Evolutionary conservation across 2,888 invertebrate genomes (phyloP).

Genomic region (Drosophila melanosoma): DNA sequence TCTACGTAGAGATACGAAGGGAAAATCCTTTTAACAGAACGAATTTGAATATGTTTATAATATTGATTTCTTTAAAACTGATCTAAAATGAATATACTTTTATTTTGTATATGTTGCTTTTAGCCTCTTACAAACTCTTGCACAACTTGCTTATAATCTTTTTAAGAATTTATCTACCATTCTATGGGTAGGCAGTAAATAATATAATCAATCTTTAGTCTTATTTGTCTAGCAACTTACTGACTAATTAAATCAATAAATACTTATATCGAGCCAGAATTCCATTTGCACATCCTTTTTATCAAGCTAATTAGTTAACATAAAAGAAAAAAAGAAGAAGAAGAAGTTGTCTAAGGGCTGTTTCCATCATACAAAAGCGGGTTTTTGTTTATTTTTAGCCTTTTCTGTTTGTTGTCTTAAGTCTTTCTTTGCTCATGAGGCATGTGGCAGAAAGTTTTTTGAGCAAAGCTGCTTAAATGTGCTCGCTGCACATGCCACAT

Average conservation of each 20-base stretch:
- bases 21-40: background rate
- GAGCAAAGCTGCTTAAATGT: slow-evolving; percentile 49
- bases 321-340: background rate
- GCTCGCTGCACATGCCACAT: slow-evolving; percentile 33
- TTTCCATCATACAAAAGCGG: background rate
- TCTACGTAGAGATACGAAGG: background rate
- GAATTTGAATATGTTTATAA: background rate
- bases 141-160: too few species aligned
- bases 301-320: slow-evolving; percentile 1
- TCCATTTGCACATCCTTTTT: background rate
- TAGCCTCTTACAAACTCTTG: too few species aligned
- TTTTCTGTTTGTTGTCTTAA: slow-evolving; percentile 35
- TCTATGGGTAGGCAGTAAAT: background rate
- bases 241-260: background rate
- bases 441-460: slow-evolving; percentile 27
- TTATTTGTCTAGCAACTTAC: background rate
- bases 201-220: background rate
- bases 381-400: slow-evolving; percentile 27
- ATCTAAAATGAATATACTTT: background rate
- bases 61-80: background rate
- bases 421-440: slow-evolving; percentile 25
- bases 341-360: background rate
- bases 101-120: background rate
- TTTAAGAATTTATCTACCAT: background rate
- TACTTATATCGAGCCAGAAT: background rate